These are phyloP conservation scores for Geodia barretti DNA, from an alignment of 37 sponge, comb jelly and placozoan genomes.

Conservation along the genomic window DNA sequence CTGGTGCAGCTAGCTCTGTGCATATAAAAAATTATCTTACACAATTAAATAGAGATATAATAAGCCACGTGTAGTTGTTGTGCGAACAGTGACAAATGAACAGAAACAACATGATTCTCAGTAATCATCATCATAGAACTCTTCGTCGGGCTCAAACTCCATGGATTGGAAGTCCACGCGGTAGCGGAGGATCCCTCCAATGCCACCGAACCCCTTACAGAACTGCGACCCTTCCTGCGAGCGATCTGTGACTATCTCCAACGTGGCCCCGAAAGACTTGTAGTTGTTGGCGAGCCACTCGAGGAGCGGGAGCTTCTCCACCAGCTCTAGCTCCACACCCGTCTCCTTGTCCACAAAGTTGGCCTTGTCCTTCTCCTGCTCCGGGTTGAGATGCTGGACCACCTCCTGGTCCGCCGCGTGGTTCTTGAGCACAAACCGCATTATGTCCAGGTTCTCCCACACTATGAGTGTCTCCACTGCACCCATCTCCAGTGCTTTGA, in stretches of 20 bases:
- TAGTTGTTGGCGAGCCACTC: slow-evolving; percentile 99
- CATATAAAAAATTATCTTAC: too few species aligned
- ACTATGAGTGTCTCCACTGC: slow-evolving; percentile 96
- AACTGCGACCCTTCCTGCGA: slow-evolving; percentile 99
- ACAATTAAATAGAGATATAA: too few species aligned
- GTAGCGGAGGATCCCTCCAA: slow-evolving; percentile 95
- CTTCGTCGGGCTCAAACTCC: slow-evolving; percentile 84
- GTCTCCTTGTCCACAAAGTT: slow-evolving; percentile 90
- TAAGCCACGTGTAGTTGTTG: too few species aligned
- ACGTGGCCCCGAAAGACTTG: slow-evolving; percentile 93
- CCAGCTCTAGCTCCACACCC: slow-evolving; percentile 92
- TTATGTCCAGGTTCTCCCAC: slow-evolving; percentile 96
- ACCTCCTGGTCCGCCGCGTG: slow-evolving; percentile 85
- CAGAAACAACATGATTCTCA: slow-evolving; percentile 11
- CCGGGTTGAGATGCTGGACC: slow-evolving; percentile 83
- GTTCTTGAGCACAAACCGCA: slow-evolving; percentile 84
- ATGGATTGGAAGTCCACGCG: slow-evolving; percentile 97
- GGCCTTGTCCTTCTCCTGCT: slow-evolving; percentile 96
- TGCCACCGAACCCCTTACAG: slow-evolving; percentile 98
- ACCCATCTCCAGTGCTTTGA: slow-evolving; percentile 96
- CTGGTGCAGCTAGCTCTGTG: too few species aligned
- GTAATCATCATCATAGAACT: slow-evolving; percentile 89
- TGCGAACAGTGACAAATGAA: neutral
- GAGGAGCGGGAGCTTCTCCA: slow-evolving; percentile 85
- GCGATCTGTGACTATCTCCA: slow-evolving; percentile 97